Conservation (phyloP, 1,140 invertebrate species). For the Leguminivora glycinivorella region DNA sequence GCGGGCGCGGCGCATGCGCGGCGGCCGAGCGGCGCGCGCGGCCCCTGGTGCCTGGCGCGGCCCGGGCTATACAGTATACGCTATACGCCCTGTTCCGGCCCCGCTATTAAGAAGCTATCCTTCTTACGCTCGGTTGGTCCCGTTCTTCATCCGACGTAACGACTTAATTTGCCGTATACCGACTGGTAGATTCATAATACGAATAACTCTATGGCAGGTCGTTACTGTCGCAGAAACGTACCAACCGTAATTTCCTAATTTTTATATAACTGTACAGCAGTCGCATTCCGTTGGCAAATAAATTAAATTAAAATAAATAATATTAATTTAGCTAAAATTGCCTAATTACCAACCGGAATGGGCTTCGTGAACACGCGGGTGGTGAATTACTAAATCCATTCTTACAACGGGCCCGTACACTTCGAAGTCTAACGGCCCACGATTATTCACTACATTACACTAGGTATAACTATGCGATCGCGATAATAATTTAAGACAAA, state of each 20-base stretch:
- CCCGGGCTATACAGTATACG: constrained; percentile 20
- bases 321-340: constrained; percentile 76
- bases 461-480: constrained; percentile 70
- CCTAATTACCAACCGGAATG: constrained; percentile 76
- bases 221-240: constrained; percentile 43
- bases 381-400: constrained; percentile 75
- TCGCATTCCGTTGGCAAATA: constrained; percentile 77
- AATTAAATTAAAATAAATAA: constrained; percentile 75
- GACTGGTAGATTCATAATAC: constrained; percentile 36
- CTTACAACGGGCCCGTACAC: constrained; percentile 60
- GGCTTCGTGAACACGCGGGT: constrained; percentile 77
- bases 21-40: constrained; percentile 34
- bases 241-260: constrained; percentile 62
- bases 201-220: constrained; percentile 14
- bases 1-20: constrained; percentile 39
- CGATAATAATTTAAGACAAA: constrained; percentile 74
- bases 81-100: constrained; percentile 26
- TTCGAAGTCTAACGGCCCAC: constrained; percentile 51
- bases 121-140: constrained; percentile 46
- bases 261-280: constrained; percentile 73
- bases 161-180: constrained; percentile 17
- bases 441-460: constrained; percentile 48
- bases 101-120: constrained; percentile 39
- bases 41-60: constrained; percentile 23
- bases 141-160: constrained; percentile 30